Evolutionary conservation across 1,140 invertebrate species (phyloP).

Genomic region (Heliconius eleuchia): DNA sequence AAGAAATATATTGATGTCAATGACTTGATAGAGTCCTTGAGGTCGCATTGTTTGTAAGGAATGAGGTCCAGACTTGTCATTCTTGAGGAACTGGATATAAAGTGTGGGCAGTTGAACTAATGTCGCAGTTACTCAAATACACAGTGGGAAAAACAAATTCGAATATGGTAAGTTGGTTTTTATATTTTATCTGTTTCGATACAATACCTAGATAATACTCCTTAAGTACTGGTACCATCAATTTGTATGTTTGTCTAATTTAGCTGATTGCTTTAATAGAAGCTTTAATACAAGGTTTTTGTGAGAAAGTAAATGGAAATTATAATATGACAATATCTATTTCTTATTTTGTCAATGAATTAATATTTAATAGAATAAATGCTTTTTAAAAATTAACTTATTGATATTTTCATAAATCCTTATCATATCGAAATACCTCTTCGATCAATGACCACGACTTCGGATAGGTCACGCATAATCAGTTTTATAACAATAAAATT

Average conservation of each 20-base stretch:
- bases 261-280: too few relatives aligned
- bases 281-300: too few relatives aligned
- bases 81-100: slow-evolving; percentile 76
- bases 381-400: too few relatives aligned
- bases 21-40: slow-evolving; percentile 66
- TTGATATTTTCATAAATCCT: not conserved
- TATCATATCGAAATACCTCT: slow-evolving; percentile 7
- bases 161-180: slow-evolving; percentile 64
- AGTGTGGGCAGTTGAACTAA: slow-evolving; percentile 60
- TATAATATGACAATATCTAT: too few relatives aligned
- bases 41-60: slow-evolving; percentile 67
- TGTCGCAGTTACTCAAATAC: slow-evolving; percentile 58
- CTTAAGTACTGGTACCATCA: not conserved
- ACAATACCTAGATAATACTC: not conserved
- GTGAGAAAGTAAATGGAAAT: too few relatives aligned
- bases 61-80: slow-evolving; percentile 76
- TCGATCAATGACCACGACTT: slow-evolving; percentile 11
- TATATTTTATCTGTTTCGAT: not conserved
- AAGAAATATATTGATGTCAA: slow-evolving; percentile 57
- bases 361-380: not conserved
- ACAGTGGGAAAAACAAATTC: slow-evolving; percentile 53
- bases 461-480: slow-evolving; percentile 21
- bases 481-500: slow-evolving; percentile 17
- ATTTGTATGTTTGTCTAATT: not conserved
- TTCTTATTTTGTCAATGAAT: too few relatives aligned